Conservation (phyloP, 1,140 invertebrate genomes). For the Caerostris extrusa region DNA sequence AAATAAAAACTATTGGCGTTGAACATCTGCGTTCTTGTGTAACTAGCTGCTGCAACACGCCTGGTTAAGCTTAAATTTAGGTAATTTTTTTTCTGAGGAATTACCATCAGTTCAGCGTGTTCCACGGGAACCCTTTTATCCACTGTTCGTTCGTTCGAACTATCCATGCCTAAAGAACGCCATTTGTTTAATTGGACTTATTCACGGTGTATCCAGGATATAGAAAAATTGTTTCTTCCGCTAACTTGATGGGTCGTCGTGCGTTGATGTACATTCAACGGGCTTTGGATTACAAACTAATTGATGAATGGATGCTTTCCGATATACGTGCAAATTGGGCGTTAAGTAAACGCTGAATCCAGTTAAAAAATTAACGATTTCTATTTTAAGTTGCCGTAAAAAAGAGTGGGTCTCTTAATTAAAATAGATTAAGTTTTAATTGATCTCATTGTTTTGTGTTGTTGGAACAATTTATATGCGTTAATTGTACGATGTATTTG, state of each 20-base stretch:
- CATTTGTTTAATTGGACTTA: constrained; percentile 49
- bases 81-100: constrained; percentile 18
- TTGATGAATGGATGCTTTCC: constrained; percentile 9
- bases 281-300: background rate
- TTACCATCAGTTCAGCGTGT: constrained; percentile 33
- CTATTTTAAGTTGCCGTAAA: too few species aligned
- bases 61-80: constrained; percentile 30
- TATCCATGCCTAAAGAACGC: constrained; percentile 42
- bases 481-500: too few species aligned
- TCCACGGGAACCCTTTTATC: constrained; percentile 27
- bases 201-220: constrained; percentile 41
- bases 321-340: background rate
- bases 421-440: too few species aligned
- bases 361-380: too few species aligned
- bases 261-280: background rate
- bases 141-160: constrained; percentile 1
- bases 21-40: background rate
- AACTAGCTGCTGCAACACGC: constrained; percentile 30
- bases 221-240: background rate
- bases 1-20: constrained; percentile 10
- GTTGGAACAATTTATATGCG: too few species aligned
- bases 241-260: too few species aligned
- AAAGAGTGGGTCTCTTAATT: too few species aligned
- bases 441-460: too few species aligned
- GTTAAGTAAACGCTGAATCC: too few species aligned